A percentile compares a stretch with the other conserved stretches of the same genome.
Conservation (phyloP, 2,888 invertebrate genomes). For the Theretra japonica region DNA sequence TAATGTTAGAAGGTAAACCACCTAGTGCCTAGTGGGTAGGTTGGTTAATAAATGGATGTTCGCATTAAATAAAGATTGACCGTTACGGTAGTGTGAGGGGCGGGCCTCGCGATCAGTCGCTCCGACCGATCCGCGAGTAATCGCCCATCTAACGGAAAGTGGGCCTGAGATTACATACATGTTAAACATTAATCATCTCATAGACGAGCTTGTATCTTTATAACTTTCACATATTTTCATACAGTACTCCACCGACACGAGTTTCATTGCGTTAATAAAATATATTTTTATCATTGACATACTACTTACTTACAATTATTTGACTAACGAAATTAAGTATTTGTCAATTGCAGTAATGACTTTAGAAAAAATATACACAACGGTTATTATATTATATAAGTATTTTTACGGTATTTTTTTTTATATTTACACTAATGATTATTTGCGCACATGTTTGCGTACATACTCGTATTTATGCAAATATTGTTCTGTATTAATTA, state of each 20-base stretch:
- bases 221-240: constrained; percentile 18
- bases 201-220: constrained; percentile 42
- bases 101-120: constrained; percentile 30
- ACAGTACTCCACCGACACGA: background rate
- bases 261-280: background rate
- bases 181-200: constrained; percentile 44
- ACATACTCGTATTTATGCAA: too few relatives aligned
- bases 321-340: too few relatives aligned
- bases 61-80: constrained; percentile 18
- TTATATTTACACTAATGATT: too few relatives aligned
- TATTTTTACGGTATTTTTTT: too few relatives aligned
- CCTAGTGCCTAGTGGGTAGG: background rate
- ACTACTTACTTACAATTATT: background rate
- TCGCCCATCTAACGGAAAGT: constrained; percentile 47
- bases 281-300: background rate
- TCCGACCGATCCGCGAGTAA: constrained; percentile 40
- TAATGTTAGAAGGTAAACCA: constrained; percentile 9
- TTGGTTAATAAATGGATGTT: constrained; percentile 17
- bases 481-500: too few relatives aligned
- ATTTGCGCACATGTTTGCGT: too few relatives aligned
- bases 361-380: too few relatives aligned
- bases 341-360: too few relatives aligned
- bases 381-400: too few relatives aligned
- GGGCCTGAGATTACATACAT: constrained; percentile 42
- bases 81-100: constrained; percentile 31